These are phyloP conservation scores for Mycetomoellerius zeteki DNA, from an alignment of 1,140 invertebrate species.

Conservation along the genomic window DNA sequence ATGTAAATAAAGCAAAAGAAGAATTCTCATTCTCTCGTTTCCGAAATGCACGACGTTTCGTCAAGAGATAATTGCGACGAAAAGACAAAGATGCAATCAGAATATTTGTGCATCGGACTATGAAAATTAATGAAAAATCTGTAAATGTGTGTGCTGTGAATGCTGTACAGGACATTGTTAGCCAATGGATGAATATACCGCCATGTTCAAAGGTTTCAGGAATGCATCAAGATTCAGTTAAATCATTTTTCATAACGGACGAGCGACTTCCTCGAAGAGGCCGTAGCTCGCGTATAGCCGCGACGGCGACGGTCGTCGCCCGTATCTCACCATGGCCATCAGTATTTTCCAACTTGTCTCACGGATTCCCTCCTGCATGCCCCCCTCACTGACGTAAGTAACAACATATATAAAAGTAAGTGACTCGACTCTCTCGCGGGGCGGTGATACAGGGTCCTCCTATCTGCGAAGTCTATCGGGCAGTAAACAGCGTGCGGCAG, in stretches of 20 bases:
- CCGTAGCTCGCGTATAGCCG: conserved; percentile 52
- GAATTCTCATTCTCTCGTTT: too few relatives aligned
- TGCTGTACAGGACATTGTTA: background rate
- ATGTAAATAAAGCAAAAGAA: too few relatives aligned
- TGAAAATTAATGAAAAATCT: background rate
- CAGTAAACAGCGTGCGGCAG: conserved; percentile 86
- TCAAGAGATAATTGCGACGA: background rate
- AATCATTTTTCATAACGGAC: conserved; percentile 72
- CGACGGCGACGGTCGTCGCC: conserved; percentile 71
- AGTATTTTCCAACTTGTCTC: conserved; percentile 79
- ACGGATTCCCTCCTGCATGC: conserved; percentile 70
- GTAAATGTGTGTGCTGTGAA: background rate
- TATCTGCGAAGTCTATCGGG: conserved; percentile 86
- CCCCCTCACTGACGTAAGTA: conserved; percentile 77
- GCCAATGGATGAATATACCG: background rate
- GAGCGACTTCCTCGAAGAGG: conserved; percentile 58
- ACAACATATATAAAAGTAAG: conserved; percentile 85
- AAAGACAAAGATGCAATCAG: background rate
- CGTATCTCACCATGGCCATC: conserved; percentile 74
- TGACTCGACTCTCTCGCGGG: conserved; percentile 77
- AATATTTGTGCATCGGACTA: background rate
- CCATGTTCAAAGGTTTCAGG: background rate
- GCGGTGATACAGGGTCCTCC: conserved; percentile 82
- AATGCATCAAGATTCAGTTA: conserved; percentile 19
- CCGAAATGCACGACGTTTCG: background rate